Base-by-base conservation (phyloP, 2,888 invertebrate species). In the Heteromyza rotundicornis region DNA sequence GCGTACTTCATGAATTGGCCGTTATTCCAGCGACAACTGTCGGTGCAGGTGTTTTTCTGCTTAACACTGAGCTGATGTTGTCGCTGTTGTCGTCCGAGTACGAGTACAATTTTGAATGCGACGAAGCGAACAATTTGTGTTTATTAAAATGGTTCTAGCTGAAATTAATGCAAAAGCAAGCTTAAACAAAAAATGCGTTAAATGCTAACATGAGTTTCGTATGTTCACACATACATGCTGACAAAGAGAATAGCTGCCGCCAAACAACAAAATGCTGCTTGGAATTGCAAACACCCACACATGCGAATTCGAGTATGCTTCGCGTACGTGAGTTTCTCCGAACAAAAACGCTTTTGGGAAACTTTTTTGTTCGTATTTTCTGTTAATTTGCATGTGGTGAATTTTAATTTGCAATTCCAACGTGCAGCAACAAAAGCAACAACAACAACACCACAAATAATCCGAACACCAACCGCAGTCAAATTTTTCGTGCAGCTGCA, bases 351-450 rank as follows among this genome's bases (percentile, higher is more conserved):
- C 14, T 47, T 47, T 47, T 19, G 19, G 47, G 47, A 47, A 47
- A 47, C 7, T 24, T 27, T 51, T 23, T 54, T 36, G 17, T 20
- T 54, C 5, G 16, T 24, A n/a, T 54, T 53, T 54, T n/a, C 3
- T 35, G 40, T 22, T 40, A 56, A 40, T 56, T 56, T 56, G 56
- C 56, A 56, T 56, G 44, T 22, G 44, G 36, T 56, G 56, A 56
- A 56, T 44, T 56, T 56, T 44, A 56, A 56, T 56, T 44, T 56
- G 22, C 20, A 20, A 49, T 32, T 32, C 27, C 14, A 49, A 22
- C 35, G 24, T 24, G 40, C 14, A 24, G 20, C 23, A 24, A 53
- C 51, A 55, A 27, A 32, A 59, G n/a, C 54, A 47, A 54, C 51
- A 53, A 52, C 57, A 61, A 53, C 17, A 47, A 47, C 5, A 32